Evolutionary conservation across 2,888 invertebrate species (phyloP).

Genomic region (Polymixis flavicincta): DNA sequence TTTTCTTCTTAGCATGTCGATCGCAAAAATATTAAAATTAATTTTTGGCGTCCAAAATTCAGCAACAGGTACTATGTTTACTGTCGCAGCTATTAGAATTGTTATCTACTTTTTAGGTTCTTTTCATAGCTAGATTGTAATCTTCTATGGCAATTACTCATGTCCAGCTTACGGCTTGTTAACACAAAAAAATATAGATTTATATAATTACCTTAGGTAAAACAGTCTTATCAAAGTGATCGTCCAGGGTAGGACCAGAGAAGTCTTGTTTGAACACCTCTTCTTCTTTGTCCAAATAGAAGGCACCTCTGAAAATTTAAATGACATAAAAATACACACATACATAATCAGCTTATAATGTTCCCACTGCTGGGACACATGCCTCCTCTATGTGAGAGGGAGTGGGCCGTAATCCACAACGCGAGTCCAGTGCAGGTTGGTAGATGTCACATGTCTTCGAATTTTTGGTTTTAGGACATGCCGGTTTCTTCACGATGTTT

Average conservation of each 20-base stretch:
- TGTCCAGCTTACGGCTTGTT: neutral
- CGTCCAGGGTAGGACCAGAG: conserved; percentile 98
- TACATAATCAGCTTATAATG: too few species aligned
- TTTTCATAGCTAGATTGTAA: neutral
- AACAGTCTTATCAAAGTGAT: conserved; percentile 99
- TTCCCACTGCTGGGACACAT: too few species aligned
- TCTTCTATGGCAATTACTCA: neutral
- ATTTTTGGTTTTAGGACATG: too few species aligned
- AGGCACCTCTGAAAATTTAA: conserved; percentile 94
- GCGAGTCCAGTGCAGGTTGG: too few species aligned
- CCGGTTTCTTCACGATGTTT: too few species aligned
- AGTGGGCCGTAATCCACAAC: too few species aligned
- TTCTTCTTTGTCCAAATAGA: conserved; percentile 98
- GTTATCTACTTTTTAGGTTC: neutral
- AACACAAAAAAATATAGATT: neutral
- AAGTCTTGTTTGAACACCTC: conserved; percentile 98
- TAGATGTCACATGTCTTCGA: too few species aligned
- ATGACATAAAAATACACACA: too few species aligned
- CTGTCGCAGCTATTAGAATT: neutral
- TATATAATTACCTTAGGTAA: conserved; percentile 93
- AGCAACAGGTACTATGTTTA: neutral
- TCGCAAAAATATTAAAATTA: too few species aligned
- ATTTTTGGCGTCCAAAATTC: neutral
- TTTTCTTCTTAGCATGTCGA: neutral
- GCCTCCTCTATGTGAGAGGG: too few species aligned